phyloP scores from a whole-genome alignment of 2,888 invertebrate species.

The Galerucella pusilla region DNA sequence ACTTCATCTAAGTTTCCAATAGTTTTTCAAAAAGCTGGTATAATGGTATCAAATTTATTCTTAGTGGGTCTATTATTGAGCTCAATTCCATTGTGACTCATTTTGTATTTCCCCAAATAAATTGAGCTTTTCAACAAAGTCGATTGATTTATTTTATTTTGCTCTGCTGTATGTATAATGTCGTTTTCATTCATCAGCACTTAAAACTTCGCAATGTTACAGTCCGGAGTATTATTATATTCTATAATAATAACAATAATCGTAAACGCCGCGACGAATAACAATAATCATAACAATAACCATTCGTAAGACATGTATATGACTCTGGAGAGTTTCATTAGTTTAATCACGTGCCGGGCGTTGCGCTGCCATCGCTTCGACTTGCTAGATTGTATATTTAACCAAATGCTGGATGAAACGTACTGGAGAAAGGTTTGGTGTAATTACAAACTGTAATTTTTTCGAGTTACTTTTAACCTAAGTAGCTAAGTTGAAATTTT shows the following conservation, averaged over 20 bases:
- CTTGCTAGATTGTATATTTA: slow-evolving; percentile 28
- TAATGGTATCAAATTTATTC: no score
- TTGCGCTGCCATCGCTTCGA: slow-evolving; percentile 43
- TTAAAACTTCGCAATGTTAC: slow-evolving; percentile 47
- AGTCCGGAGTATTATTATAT: slow-evolving; percentile 56
- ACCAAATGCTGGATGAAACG: slow-evolving; percentile 19
- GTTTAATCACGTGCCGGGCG: slow-evolving; percentile 59
- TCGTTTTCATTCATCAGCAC: slow-evolving; percentile 38
- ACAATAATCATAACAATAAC: slow-evolving; percentile 65
- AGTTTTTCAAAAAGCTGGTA: no score
- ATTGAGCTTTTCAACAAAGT: no score
- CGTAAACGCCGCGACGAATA: slow-evolving; percentile 61
- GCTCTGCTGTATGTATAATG: slow-evolving; percentile 32
- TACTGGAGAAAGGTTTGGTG: slow-evolving; percentile 33
- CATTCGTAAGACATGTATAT: slow-evolving; percentile 62
- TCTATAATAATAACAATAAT: slow-evolving; percentile 60
- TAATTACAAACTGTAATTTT: slow-evolving; percentile 12
- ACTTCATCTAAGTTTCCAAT: no score
- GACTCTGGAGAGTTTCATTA: slow-evolving; percentile 61
- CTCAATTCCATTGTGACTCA: no score
- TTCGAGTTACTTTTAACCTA: neutral
- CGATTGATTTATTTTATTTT: neutral
- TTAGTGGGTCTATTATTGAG: no score
- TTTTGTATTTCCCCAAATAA: no score
- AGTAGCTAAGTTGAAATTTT: neutral